A percentile compares a stretch with the other conserved stretches of the same genome.
Conservation (phyloP, 1,140 invertebrate genomes). For the Pollicipes pollicipes region DNA sequence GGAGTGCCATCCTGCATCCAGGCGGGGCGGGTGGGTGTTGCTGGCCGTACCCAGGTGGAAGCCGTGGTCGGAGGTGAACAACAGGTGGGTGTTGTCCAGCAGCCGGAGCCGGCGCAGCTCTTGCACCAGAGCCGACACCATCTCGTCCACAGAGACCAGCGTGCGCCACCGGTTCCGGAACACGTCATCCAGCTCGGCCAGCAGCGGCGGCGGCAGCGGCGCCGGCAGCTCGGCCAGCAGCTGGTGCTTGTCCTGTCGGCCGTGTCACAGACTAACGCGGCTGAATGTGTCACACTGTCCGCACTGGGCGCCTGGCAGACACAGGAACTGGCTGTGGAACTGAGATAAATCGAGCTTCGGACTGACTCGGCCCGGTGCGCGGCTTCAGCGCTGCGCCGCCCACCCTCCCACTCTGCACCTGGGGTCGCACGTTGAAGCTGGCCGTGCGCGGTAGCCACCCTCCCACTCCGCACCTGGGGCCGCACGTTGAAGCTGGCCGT, state of each 20-base stretch:
- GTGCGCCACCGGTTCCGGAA: conserved; percentile 54
- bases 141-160: conserved; percentile 65
- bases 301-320: too few relatives aligned
- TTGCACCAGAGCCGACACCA: conserved; percentile 44
- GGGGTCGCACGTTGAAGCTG: conserved; percentile 34
- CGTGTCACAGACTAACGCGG: conserved; percentile 67
- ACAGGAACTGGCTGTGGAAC: too few relatives aligned
- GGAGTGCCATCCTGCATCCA: conserved; percentile 38
- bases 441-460: too few relatives aligned
- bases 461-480: conserved; percentile 12
- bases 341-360: too few relatives aligned
- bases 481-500: conserved; percentile 56
- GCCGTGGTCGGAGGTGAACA: conserved; percentile 75
- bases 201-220: conserved; percentile 35
- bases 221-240: conserved; percentile 43
- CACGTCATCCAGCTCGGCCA: conserved; percentile 42
- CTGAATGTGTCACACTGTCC: too few relatives aligned
- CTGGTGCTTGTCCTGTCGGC: conserved; percentile 55
- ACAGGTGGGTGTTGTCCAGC: conserved; percentile 54
- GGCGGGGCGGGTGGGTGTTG: conserved; percentile 15
- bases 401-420: too few relatives aligned
- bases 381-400: conserved; percentile 40
- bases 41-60: conserved; percentile 53
- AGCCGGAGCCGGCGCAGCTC: neutral
- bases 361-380: too few relatives aligned